A percentile compares a stretch with the other conserved stretches of the same genome.
phyloP scores from a whole-genome alignment of 2,797 vertebrate species.

The Glossophaga mutica region DNA sequence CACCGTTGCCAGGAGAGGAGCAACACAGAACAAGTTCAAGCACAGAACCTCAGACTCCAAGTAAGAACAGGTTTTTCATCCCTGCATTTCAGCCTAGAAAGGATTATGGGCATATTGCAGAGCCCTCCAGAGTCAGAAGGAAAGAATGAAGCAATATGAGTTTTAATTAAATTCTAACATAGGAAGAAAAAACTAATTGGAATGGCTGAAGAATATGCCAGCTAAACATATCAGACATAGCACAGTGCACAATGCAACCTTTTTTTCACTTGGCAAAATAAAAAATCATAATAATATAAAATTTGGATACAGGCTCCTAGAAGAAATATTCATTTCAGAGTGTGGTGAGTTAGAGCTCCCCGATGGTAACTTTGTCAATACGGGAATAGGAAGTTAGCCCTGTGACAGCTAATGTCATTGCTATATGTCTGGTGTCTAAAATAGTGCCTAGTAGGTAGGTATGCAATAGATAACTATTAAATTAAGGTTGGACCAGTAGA shows the following conservation, averaged over 20 bases:
- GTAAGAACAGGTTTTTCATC: background rate
- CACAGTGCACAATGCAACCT: background rate
- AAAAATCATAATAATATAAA: background rate
- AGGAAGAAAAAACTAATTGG: constrained; percentile 26
- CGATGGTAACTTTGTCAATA: background rate
- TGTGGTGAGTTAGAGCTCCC: background rate
- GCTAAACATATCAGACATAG: background rate
- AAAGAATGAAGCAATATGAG: background rate
- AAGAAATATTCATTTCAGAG: background rate
- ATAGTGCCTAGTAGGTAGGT: background rate
- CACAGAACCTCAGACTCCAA: background rate
- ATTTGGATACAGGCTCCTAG: background rate
- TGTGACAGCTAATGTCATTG: background rate
- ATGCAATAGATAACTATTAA: background rate
- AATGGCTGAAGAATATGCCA: background rate
- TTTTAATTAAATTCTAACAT: constrained; percentile 57
- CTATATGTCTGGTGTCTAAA: background rate
- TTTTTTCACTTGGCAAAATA: background rate
- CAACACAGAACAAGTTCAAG: background rate
- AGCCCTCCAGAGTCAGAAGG: background rate
- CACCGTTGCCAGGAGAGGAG: background rate
- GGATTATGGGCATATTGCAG: background rate
- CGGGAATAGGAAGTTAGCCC: background rate
- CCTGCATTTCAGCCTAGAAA: background rate
- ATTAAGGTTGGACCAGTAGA: background rate